These are phyloP conservation scores for Aphaenogaster floridana DNA, from an alignment of 1,140 invertebrate species.

Conservation along the genomic window DNA sequence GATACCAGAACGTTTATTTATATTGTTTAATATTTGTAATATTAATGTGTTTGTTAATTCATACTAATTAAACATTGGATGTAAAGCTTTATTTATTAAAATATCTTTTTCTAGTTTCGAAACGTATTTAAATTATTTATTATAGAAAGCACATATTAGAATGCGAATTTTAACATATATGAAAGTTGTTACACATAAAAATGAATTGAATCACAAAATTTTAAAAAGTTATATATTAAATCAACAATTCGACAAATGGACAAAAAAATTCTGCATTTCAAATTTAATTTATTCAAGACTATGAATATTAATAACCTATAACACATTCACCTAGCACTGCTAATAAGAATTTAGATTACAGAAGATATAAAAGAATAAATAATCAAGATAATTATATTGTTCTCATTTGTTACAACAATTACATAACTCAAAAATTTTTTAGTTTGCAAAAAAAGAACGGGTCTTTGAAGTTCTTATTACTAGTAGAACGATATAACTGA, in stretches of 20 bases:
- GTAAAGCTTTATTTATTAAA: not conserved
- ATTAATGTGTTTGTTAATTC: not conserved
- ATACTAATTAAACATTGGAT: not conserved
- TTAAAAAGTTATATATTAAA: not conserved
- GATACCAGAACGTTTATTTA: not conserved
- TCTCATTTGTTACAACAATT: too few relatives aligned
- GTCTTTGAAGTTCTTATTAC: too few relatives aligned
- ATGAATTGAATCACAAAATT: not conserved
- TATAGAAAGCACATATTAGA: not conserved
- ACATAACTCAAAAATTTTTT: too few relatives aligned
- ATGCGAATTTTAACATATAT: not conserved
- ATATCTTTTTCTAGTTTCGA: not conserved
- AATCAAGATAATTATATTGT: not conserved
- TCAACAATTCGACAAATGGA: not conserved
- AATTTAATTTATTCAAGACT: slow-evolving; percentile 14
- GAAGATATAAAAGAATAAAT: not conserved
- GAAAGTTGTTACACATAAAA: not conserved
- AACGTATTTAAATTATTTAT: not conserved
- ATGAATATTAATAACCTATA: not conserved
- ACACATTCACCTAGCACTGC: not conserved
- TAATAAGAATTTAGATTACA: slow-evolving; percentile 1
- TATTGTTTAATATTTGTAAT: not conserved
- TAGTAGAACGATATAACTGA: too few relatives aligned
- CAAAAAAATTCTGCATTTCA: not conserved
- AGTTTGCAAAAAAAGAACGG: too few relatives aligned